phyloP scores from a whole-genome alignment of 2,888 invertebrate species.

The Diloba caeruleocephala region DNA sequence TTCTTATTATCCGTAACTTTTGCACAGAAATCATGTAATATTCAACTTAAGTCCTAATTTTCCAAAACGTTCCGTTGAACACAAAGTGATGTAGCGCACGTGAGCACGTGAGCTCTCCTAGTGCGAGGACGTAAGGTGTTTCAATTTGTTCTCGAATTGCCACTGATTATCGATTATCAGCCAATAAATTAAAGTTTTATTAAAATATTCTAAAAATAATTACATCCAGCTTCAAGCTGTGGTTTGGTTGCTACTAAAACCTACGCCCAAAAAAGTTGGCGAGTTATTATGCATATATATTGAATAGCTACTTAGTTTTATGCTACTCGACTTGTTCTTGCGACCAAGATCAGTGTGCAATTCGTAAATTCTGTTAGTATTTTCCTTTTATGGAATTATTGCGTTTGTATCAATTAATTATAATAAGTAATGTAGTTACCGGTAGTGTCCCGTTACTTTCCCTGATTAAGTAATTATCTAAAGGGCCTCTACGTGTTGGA shows the following conservation, averaged over 20 bases:
- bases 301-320: not conserved
- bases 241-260: not conserved
- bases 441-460: no score
- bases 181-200: constrained; percentile 5
- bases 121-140: constrained; percentile 14
- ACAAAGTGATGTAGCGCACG: constrained; percentile 22
- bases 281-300: not conserved
- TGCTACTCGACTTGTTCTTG: not conserved
- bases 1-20: constrained; percentile 11
- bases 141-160: constrained; percentile 19
- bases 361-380: not conserved
- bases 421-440: no score
- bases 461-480: no score
- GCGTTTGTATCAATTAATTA: no score
- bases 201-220: constrained; percentile 16
- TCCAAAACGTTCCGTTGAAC: constrained; percentile 22
- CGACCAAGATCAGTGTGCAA: not conserved
- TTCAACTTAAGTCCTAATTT: constrained; percentile 14
- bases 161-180: constrained; percentile 10
- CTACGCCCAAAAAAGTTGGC: not conserved
- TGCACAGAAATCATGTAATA: constrained; percentile 16
- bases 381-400: not conserved
- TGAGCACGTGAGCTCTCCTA: constrained; percentile 9
- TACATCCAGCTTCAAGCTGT: not conserved
- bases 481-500: no score